Base-by-base conservation (phyloP, 2,113 vertebrate genomes). In the Labeo catla region DNA sequence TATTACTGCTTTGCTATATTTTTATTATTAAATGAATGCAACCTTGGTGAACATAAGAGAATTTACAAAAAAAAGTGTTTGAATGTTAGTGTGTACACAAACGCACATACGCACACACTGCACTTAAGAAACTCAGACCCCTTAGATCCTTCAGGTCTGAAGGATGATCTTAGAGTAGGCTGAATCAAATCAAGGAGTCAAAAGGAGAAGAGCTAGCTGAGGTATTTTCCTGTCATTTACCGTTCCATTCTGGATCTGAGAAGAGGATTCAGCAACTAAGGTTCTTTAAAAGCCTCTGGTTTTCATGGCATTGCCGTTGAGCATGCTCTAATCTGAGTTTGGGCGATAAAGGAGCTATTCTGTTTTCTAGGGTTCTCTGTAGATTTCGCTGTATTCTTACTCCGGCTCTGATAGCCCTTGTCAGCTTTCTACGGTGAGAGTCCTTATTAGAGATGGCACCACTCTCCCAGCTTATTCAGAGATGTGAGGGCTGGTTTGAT, bases 391-490 rank as follows among this genome's bases (percentile, higher is more conserved):
- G 54, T 52, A 52, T 80, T 77, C 90, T 89, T 92, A 59, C 87
- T 87, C 91, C 86, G 88, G 86, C 89, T 91, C 90, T 93, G 83
- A 85, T 84, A 83, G 65, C 59, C 73, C 63, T 87, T 16, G 52
- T 80, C 90, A 91, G 9, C 82, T 90, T 65, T 92, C 89, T 86
- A 86, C 87, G 34, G 92, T 90, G 90, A 86, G 86, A 59, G 87
- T 94, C 92, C 94, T 93, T 82, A 92, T 94, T 93, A 95, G 88
- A 88, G 92, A 87, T 86, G 89, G 85, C 89, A 80, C 84, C 81
- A 88, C 50, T 70, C 91, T 90, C 89, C 92, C 91, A 78, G 91
- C 90, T 91, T 91, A 83, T 91, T 81, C 68, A 57, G 87, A 89
- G 89, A 72, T 65, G 84, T 74, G 79, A 66, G 90, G 78, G 81